phyloP scores from a whole-genome alignment of 2,797 vertebrate species.

The Aeoliscus strigatus region DNA sequence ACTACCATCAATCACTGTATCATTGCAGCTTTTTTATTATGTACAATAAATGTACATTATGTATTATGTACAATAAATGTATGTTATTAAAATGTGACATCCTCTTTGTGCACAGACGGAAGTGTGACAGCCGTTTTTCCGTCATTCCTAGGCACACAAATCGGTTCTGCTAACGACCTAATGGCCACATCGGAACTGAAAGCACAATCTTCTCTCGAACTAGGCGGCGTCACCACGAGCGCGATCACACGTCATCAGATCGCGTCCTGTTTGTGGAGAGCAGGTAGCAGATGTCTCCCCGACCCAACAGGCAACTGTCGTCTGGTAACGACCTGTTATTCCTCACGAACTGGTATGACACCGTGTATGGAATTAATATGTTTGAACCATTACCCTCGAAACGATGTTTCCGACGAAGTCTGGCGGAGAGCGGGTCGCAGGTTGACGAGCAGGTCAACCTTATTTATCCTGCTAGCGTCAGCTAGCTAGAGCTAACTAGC shows the following conservation, averaged over 20 bases:
- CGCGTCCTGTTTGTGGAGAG: slow-evolving; percentile 40
- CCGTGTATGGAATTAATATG: rapidly evolving
- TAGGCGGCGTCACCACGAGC: too few species aligned
- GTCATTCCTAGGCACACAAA: too few species aligned
- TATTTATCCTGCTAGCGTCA: slow-evolving; percentile 18
- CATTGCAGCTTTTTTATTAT: too few species aligned
- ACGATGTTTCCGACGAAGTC: rapidly evolving
- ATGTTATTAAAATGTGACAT: too few species aligned
- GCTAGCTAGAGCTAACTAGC: slow-evolving; percentile 41
- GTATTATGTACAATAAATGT: too few species aligned
- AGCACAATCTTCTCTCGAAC: too few species aligned
- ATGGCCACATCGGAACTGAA: too few species aligned
- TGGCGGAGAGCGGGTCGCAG: rapidly evolving
- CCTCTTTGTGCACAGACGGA: too few species aligned
- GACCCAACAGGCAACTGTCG: slow-evolving; percentile 30
- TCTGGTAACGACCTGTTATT: slow-evolving; percentile 26
- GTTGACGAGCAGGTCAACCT: neutral
- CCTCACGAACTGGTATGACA: slow-evolving; percentile 49
- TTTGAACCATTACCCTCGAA: neutral
- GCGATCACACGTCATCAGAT: slow-evolving; percentile 48
- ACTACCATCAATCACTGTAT: too few species aligned
- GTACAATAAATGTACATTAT: too few species aligned
- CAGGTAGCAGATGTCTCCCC: slow-evolving; percentile 56
- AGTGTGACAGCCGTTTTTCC: too few species aligned
- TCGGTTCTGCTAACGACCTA: too few species aligned